phyloP scores from a whole-genome alignment of 92 coral and sea anemone species.

The Palythoa caribaeorum region DNA sequence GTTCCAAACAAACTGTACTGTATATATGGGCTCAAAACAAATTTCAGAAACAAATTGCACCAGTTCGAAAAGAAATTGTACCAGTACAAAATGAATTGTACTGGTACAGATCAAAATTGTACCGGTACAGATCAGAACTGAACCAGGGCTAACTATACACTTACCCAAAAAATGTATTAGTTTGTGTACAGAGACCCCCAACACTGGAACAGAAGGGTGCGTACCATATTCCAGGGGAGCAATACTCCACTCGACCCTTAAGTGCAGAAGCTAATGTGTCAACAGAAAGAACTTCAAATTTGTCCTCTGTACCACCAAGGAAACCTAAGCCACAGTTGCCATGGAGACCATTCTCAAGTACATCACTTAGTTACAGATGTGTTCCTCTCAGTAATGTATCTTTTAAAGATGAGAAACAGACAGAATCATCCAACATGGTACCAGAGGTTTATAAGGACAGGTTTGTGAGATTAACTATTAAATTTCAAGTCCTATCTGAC shows the following conservation, averaged over 20 bases:
- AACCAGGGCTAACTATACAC: background rate
- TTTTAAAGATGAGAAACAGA: background rate
- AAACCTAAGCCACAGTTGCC: conserved; percentile 15
- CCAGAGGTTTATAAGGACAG: conserved; percentile 37
- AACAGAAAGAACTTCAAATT: background rate
- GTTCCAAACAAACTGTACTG: no score
- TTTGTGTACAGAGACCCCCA: conserved; percentile 34
- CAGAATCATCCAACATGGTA: background rate
- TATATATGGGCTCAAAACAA: no score
- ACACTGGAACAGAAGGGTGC: conserved; percentile 9
- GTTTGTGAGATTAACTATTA: background rate
- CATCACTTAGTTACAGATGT: conserved; percentile 1
- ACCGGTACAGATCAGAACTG: no score
- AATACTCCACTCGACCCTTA: background rate
- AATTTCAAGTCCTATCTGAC: background rate
- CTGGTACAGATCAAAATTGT: no score
- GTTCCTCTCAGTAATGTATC: background rate
- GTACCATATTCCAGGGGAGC: background rate
- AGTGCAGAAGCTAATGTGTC: conserved; percentile 30
- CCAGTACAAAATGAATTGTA: no score
- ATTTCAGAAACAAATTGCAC: no score
- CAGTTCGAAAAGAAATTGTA: no score
- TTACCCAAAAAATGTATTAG: background rate
- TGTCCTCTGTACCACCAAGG: conserved; percentile 9
- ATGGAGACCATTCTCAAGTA: conserved; percentile 36